Base-by-base conservation (phyloP, 2,888 invertebrate species). In the Drosophila neoperkinsi region DNA sequence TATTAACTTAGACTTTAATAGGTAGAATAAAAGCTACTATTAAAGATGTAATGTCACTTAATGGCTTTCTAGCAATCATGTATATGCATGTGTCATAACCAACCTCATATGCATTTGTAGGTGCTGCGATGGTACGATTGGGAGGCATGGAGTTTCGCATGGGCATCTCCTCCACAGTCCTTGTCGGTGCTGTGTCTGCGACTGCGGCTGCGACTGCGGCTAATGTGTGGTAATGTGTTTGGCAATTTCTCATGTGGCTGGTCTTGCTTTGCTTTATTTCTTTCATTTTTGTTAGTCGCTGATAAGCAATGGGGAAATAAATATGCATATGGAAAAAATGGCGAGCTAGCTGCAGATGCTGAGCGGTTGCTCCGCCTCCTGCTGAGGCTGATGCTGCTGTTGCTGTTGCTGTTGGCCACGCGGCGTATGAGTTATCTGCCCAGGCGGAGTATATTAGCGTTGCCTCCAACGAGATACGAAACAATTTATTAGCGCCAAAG, bases 221-320 rank as follows among this genome's bases (percentile, higher is more conserved):
- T 88, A 88, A 88, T 91, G 87, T 90, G 65, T 62, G 85, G 73
- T 90, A 89, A 90, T 88, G 91, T 88, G 70, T 82, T 84, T 84
- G 71, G 81, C 88, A 77, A 88, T 89, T 88, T 84, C 77, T 89
- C 88, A 90, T 77, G 58, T 69, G 73, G 46, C 71, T 71, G 43
- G 57, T 61, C 56, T 36, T 71, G 70, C 74, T 80, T 77, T 82
- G 83, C 84, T 86, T 81, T 85, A 81, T 81, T 86, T 77, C 77
- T 43, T 67, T 69, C 64, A 51, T 60, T 86, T 88, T 63, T 75
- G 79, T 80, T 72, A 88, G 71, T 71, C 71, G 79, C 88, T 90
- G 92, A 92, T 92, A 92, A 92, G 91, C 91, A 80, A 81, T 81
- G 85, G 87, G 86, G 88, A 91, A 88, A 91, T 90, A 91, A 91